Base-by-base conservation (phyloP, 2,797 vertebrate species). In the Huso huso region DNA sequence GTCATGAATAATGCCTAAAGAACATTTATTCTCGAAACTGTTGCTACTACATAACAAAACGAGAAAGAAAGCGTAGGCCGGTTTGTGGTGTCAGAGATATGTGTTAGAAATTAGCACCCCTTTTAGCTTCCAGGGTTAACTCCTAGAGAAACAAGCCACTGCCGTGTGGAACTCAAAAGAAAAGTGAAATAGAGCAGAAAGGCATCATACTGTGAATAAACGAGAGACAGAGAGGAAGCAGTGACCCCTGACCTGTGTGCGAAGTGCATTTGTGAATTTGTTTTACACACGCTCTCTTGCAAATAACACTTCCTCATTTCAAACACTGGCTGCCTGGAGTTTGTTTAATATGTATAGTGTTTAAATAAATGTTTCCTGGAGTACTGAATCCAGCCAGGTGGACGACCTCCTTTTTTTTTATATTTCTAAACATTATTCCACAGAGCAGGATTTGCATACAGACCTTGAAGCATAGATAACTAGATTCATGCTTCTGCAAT, bases 131-230 rank as follows among this genome's bases (percentile, higher is more conserved):
- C 12, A 8, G 12, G 10, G 49, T 18, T 7, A 18, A 53, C 52
- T 48, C 53, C 64, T 66, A n/a, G 10, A 53, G 67, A 70, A 63
- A 57, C 70, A 48, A 0, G 23, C 66, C 73, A 1, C 68, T 70
- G 11, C 76, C 66, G 72, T 49, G 55, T 70, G 69, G 71, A 73
- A 74, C 67, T 65, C 68, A 65, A 48, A 69, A 69, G 69, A 74
- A 66, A 70, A 65, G 65, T 70, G 75, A 78, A 80, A 74, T 49
- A 3, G 72, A 75, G 72, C 73, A 81, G 75, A 78, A 81, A 77
- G 76, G 75, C 64, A 48, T 66, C 72, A 68, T 64, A 53, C 7
- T 76, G 62, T 73, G 68, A 78, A 75, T 73, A 71, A 76, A 37
- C n/a, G 73, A 66, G 50, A 60, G 23, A 48, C 10, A 8, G 73